phyloP scores from a whole-genome alignment of 2,888 invertebrate species.

The Papilio demoleus region DNA sequence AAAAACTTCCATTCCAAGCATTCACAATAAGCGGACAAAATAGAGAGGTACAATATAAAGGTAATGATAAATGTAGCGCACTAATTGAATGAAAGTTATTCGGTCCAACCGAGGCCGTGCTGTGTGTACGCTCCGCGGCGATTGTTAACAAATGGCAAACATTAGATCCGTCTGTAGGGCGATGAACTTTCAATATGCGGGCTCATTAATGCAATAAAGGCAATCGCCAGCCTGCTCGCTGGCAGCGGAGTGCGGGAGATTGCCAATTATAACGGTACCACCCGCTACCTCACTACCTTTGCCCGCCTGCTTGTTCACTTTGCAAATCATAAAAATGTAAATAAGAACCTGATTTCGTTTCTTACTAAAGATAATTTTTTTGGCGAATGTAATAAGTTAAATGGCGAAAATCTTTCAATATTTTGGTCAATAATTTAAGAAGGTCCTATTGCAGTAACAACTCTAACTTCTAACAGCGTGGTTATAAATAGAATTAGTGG shows the following conservation, averaged over 20 bases:
- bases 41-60: neutral
- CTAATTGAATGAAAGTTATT: constrained; percentile 26
- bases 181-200: constrained; percentile 63
- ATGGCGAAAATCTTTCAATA: too few relatives aligned
- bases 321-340: constrained; percentile 43
- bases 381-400: neutral
- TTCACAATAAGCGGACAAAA: neutral
- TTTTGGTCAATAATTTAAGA: too few relatives aligned
- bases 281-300: constrained; percentile 42
- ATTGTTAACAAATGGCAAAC: constrained; percentile 41
- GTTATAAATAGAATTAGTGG: too few relatives aligned
- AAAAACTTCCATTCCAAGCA: neutral
- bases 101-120: constrained; percentile 1
- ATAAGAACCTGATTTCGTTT: constrained; percentile 31
- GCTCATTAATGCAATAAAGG: constrained; percentile 68
- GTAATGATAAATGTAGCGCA: neutral
- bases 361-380: constrained; percentile 26
- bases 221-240: constrained; percentile 52
- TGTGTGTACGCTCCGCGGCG: neutral
- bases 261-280: constrained; percentile 58
- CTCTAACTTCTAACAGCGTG: too few relatives aligned
- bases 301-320: constrained; percentile 44
- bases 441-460: neutral
- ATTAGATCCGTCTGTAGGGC: constrained; percentile 58
- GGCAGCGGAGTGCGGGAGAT: constrained; percentile 50